phyloP scores from a whole-genome alignment of 2,113 vertebrate species.

The Stegastes partitus region DNA sequence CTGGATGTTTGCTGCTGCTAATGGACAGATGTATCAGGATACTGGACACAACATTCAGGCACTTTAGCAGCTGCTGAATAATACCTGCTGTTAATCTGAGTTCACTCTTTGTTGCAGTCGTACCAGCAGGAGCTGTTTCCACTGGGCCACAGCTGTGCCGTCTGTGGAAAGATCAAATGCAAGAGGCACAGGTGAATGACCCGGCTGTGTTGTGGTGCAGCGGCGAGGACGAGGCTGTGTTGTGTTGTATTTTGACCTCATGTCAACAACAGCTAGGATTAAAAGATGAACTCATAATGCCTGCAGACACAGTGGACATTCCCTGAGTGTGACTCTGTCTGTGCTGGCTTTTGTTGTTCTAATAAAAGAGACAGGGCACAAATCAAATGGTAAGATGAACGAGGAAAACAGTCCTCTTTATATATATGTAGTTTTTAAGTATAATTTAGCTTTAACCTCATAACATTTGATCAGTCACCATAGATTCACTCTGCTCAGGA shows the following conservation, averaged over 20 bases:
- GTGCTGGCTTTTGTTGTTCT: too few relatives aligned
- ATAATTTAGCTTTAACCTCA: too few relatives aligned
- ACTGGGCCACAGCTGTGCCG: constrained; percentile 93
- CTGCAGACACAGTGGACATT: too few relatives aligned
- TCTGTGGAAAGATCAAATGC: constrained; percentile 96
- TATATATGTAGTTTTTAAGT: too few relatives aligned
- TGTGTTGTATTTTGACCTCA: not conserved
- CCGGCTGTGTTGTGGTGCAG: not conserved
- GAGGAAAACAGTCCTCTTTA: not conserved
- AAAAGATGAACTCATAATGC: not conserved
- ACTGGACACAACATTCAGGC: not conserved
- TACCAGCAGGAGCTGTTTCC: constrained; percentile 94
- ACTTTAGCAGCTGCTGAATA: not conserved
- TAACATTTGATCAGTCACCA: too few relatives aligned
- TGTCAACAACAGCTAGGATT: not conserved
- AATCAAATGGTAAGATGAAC: not conserved
- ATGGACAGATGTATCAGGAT: not conserved
- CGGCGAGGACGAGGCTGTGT: not conserved
- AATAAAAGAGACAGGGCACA: too few relatives aligned
- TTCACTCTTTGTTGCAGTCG: constrained; percentile 70
- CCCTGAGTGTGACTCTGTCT: too few relatives aligned
- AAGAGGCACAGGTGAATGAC: constrained; percentile 92
- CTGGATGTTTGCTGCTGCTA: not conserved
- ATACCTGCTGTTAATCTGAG: not conserved
- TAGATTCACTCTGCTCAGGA: not conserved